Evolutionary conservation across 2,888 invertebrate species (phyloP), one percentile per base, ranked within the genome.

Genomic region (Thysanoteuthis rhombus): DNA sequence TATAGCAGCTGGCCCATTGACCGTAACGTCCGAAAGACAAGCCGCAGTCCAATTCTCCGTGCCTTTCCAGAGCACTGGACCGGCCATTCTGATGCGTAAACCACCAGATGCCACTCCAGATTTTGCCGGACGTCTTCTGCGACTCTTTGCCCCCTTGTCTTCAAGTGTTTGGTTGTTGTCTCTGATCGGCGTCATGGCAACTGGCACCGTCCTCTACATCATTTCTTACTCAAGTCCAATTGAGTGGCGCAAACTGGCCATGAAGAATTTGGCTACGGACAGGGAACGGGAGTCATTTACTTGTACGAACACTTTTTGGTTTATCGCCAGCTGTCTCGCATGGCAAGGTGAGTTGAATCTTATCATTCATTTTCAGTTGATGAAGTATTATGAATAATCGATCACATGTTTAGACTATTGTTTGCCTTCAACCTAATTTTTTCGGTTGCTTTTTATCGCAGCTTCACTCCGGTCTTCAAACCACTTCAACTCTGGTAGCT

Each of bases 281-380:
- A 94, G 96, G 36, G 96, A 96, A 93, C 95, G 95, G 0, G 96
- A 96, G 93, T 96, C 96, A 1, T 96, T 96, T 94, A 96, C 95
- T 5, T 96, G 96, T 89, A 93, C 95, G 90, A 96, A 96, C 94
- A 95, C 96, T 4, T 96, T 96, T 94, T 96, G 96, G 96, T 96
- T 96, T 93, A 94, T 95, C 0, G 93, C 96, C 47, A 95, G 96
- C 93, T 94, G 96, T 6, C 45, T 95, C 40, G 93, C 95, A 32
- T 95, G 95, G 95, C 96, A 96, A 95, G 96, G 96, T 96, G 94
- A 93, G 94, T 93, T 36, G 5, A 91, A 28, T 92, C 19, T 12
- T 25, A 28, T 32, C 22, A 52, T 52, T 2, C 28, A 32, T 28
- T 22, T 52, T 58, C 8, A 58, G 8, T 58, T 58, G 28, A 25